Evolutionary conservation across 2,113 vertebrate genomes (phyloP).

Genomic region (Prionailurus bengalensis): DNA sequence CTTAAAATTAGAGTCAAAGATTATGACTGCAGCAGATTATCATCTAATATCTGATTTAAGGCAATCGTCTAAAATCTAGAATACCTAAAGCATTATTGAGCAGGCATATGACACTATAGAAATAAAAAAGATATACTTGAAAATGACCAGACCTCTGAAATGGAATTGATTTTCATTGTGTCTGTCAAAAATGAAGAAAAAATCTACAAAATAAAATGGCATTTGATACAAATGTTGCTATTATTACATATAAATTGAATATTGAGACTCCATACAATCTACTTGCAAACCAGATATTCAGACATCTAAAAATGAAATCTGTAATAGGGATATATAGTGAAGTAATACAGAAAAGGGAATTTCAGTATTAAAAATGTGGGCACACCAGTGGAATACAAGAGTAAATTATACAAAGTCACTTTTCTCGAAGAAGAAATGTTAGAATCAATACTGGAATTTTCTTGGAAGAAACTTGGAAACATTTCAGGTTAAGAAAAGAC

Average conservation of each 20-base stretch:
- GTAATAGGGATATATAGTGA: not conserved
- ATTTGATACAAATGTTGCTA: slow-evolving; percentile 45
- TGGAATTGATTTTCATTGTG: slow-evolving; percentile 54
- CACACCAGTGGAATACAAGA: not conserved
- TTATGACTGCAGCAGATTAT: not conserved
- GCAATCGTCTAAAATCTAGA: not conserved
- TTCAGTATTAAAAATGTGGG: not conserved
- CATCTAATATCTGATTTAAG: not conserved
- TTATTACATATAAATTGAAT: slow-evolving; percentile 65
- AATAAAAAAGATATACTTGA: not conserved
- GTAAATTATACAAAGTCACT: slow-evolving; percentile 7
- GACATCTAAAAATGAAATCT: slow-evolving; percentile 64
- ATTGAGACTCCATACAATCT: slow-evolving; percentile 41
- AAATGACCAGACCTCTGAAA: not conserved
- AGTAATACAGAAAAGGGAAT: not conserved
- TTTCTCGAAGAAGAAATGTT: not conserved
- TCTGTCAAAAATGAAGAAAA: slow-evolving; percentile 33
- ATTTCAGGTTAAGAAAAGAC: slow-evolving; percentile 31
- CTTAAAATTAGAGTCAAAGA: slow-evolving; percentile 51
- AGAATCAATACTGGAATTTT: not conserved
- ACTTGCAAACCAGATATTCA: slow-evolving; percentile 40
- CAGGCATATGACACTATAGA: not conserved
- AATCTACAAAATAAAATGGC: slow-evolving; percentile 36
- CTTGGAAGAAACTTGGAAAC: slow-evolving; percentile 2
- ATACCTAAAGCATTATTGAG: slow-evolving; percentile 19